A percentile compares a stretch with the other conserved stretches of the same genome.
phyloP scores from a whole-genome alignment of 2,113 vertebrate genomes.

The Neolamprologus devosi region DNA sequence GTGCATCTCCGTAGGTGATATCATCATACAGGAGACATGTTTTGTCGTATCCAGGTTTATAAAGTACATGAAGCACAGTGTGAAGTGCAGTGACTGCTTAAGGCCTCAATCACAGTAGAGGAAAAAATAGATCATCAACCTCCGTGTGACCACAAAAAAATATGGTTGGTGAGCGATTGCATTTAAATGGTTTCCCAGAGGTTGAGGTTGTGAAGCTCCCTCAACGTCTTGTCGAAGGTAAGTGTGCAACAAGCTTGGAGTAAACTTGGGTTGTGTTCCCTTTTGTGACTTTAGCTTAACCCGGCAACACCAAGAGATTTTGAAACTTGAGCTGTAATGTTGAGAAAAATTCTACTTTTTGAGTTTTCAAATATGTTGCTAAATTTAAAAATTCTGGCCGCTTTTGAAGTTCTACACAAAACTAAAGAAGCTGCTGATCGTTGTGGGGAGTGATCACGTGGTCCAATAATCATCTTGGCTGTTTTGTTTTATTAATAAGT shows the following conservation, averaged over 20 bases:
- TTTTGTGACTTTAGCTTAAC: neutral
- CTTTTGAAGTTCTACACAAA: neutral
- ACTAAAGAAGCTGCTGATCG: neutral
- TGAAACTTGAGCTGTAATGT: neutral
- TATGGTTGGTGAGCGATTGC: neutral
- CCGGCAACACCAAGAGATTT: accelerated
- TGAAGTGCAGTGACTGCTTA: neutral
- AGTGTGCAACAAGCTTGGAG: neutral
- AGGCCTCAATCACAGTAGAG: neutral
- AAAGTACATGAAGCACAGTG: neutral
- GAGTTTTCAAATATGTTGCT: neutral
- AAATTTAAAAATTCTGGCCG: neutral
- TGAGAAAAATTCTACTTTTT: neutral
- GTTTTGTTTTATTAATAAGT: neutral
- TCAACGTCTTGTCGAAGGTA: neutral
- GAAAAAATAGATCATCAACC: neutral
- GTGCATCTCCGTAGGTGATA: neutral
- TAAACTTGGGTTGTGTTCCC: neutral
- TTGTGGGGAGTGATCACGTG: neutral
- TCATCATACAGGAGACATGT: neutral
- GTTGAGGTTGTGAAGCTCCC: neutral
- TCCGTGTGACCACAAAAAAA: neutral
- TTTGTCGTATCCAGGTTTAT: neutral
- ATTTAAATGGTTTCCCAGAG: neutral
- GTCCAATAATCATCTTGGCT: neutral